phyloP scores from a whole-genome alignment of 2,888 invertebrate genomes.

The Serrognathus titanus region DNA sequence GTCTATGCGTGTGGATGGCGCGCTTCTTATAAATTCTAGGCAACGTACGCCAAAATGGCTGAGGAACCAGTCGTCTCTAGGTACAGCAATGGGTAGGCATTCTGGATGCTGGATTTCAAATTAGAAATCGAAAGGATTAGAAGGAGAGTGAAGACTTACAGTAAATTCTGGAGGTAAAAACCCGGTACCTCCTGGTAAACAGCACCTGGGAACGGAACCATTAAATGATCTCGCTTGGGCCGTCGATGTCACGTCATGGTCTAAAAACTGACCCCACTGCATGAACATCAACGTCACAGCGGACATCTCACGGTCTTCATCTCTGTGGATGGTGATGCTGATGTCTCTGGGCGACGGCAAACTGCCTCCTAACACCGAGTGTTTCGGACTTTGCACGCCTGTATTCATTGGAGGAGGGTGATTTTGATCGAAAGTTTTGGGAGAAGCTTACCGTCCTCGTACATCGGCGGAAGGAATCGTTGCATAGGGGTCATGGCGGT shows the following conservation, averaged over 20 bases:
- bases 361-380: slow-evolving; percentile 55
- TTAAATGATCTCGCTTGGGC: slow-evolving; percentile 75
- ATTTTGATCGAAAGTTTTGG: not conserved
- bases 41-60: slow-evolving; percentile 69
- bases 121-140: too few species aligned
- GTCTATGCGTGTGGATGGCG: slow-evolving; percentile 74
- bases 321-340: slow-evolving; percentile 64
- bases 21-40: slow-evolving; percentile 79
- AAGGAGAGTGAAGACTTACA: slow-evolving; percentile 47
- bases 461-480: slow-evolving; percentile 75
- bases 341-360: slow-evolving; percentile 77
- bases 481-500: slow-evolving; percentile 79
- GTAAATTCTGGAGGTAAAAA: slow-evolving; percentile 61
- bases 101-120: slow-evolving; percentile 69
- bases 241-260: slow-evolving; percentile 81
- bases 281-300: slow-evolving; percentile 76
- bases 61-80: slow-evolving; percentile 69
- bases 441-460: slow-evolving; percentile 65
- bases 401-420: not conserved
- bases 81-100: slow-evolving; percentile 77
- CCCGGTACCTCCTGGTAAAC: slow-evolving; percentile 59
- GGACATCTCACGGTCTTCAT: slow-evolving; percentile 62
- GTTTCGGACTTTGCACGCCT: slow-evolving; percentile 54
- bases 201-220: slow-evolving; percentile 75
- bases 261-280: slow-evolving; percentile 90